A percentile compares a stretch with the other conserved stretches of the same genome.
Conservation (phyloP, 1,140 invertebrate genomes). For the Brachionus angularis region DNA sequence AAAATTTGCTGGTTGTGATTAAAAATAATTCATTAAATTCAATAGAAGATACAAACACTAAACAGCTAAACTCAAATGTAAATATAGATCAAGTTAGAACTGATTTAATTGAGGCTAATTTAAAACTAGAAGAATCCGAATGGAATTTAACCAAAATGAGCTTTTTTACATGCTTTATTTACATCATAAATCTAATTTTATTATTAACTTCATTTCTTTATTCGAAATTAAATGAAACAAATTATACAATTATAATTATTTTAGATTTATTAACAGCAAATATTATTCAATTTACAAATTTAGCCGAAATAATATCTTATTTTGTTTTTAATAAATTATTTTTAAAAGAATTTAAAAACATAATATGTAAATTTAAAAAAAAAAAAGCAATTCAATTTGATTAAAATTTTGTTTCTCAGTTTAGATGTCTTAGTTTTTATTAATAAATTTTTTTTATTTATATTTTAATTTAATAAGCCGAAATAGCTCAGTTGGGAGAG, state of each 20-base stretch:
- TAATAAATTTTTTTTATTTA: too few species aligned
- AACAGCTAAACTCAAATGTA: too few species aligned
- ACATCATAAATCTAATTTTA: slow-evolving; percentile 1
- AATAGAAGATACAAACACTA: not conserved
- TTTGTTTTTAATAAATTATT: slow-evolving; percentile 27
- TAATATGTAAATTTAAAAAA: not conserved
- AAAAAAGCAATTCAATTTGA: too few species aligned
- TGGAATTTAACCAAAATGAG: slow-evolving; percentile 33
- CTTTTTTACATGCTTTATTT: slow-evolving; percentile 17
- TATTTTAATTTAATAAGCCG: too few species aligned
- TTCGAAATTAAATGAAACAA: slow-evolving; percentile 13
- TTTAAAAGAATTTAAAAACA: not conserved
- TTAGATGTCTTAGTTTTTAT: too few species aligned
- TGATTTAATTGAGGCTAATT: not conserved
- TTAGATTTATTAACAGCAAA: not conserved
- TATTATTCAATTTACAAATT: not conserved
- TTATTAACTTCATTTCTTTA: not conserved
- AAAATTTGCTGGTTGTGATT: not conserved
- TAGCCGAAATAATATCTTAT: slow-evolving; percentile 17
- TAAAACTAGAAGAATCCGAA: slow-evolving; percentile 6
- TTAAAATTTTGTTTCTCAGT: too few species aligned
- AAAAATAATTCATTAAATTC: not conserved
- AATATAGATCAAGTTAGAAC: not conserved
- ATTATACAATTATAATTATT: slow-evolving; percentile 3
- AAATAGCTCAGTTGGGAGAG: too few species aligned